Evolutionary conservation across 2,113 vertebrate genomes (phyloP).

Genomic region (Grammatotria lemairii): DNA sequence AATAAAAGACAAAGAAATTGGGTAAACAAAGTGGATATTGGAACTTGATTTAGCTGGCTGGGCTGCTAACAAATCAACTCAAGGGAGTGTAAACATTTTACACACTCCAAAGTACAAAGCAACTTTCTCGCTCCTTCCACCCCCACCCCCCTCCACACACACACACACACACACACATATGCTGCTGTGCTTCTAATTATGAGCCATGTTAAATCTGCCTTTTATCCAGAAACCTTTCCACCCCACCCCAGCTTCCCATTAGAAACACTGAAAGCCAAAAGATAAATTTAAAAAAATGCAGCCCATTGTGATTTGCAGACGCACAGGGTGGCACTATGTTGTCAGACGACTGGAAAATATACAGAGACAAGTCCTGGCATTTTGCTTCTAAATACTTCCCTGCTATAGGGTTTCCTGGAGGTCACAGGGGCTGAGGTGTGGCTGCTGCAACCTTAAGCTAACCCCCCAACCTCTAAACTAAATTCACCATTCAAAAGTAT

Average conservation of each 20-base stretch:
- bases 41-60: constrained; percentile 43
- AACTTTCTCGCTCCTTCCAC: neutral
- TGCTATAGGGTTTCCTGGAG: constrained; percentile 43
- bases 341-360: constrained; percentile 7
- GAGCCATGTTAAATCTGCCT: constrained; percentile 10
- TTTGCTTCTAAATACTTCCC: constrained; percentile 46
- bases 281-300: neutral
- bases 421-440: constrained; percentile 47
- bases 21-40: constrained; percentile 52
- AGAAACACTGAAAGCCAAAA: neutral
- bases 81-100: constrained; percentile 44
- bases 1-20: constrained; percentile 46
- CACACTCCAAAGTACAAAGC: constrained; percentile 21
- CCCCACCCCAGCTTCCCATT: neutral
- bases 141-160: neutral
- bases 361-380: constrained; percentile 29
- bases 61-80: constrained; percentile 61
- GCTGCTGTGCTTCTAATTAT: constrained; percentile 16
- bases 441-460: constrained; percentile 18
- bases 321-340: neutral
- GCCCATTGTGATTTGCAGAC: neutral
- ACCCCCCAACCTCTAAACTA: constrained; percentile 52
- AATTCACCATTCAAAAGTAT: constrained; percentile 50
- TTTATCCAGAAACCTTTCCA: neutral
- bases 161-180: neutral